These are phyloP conservation scores for Drosophila antonietae DNA, from an alignment of 2,888 invertebrate species.

Conservation along the genomic window DNA sequence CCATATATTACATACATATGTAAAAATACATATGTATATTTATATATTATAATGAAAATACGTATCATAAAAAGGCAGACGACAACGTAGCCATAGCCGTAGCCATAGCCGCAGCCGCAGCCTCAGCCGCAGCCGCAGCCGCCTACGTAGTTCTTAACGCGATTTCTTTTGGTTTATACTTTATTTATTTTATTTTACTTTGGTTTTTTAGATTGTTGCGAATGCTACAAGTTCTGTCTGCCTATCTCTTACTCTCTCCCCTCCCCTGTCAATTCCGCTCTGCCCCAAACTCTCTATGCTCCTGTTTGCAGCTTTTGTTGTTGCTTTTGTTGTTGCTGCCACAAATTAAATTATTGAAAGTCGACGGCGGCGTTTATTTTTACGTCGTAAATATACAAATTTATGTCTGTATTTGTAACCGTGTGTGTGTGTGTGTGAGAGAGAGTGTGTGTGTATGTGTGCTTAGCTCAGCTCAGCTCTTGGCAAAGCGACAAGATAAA, in stretches of 20 bases:
- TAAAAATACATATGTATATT: not conserved
- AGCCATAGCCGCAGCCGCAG: not conserved
- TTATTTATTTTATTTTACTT: not conserved
- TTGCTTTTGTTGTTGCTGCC: conserved; percentile 51
- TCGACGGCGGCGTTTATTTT: conserved; percentile 71
- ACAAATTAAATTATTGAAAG: conserved; percentile 78
- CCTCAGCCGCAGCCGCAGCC: conserved; percentile 8
- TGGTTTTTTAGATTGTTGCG: conserved; percentile 24
- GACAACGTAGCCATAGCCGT: conserved; percentile 1
- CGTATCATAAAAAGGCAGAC: conserved; percentile 38
- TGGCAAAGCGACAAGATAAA: conserved; percentile 56
- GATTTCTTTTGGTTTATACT: conserved; percentile 48
- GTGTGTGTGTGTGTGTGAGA: too few relatives aligned
- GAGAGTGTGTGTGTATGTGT: conserved; percentile 15
- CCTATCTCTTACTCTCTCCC: not conserved
- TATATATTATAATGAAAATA: conserved; percentile 23
- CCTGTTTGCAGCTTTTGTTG: not conserved
- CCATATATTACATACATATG: not conserved
- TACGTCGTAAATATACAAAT: conserved; percentile 81
- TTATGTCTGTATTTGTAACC: conserved; percentile 51
- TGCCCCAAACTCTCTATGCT: not conserved
- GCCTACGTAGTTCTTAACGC: conserved; percentile 55
- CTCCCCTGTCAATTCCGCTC: not conserved
- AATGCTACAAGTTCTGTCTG: conserved; percentile 41
- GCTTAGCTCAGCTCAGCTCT: conserved; percentile 31